Evolutionary conservation across 2,888 invertebrate genomes (phyloP).

Genomic region (Eristalis pertinax): DNA sequence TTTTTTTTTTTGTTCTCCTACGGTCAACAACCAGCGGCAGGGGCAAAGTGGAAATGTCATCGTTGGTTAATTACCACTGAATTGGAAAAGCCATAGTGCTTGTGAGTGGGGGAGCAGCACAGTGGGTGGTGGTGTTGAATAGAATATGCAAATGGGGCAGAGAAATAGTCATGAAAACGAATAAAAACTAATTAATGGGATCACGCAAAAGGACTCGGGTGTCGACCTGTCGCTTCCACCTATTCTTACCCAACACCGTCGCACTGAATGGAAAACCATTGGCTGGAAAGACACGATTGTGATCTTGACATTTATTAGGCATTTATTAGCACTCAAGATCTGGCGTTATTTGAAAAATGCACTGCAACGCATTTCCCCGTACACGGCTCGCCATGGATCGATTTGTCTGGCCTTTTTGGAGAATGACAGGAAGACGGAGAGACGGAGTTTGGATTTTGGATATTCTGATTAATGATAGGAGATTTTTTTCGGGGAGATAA

Average conservation of each 20-base stretch:
- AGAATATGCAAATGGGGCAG: conserved; percentile 60
- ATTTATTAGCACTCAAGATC: conserved; percentile 66
- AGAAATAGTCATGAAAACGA: conserved; percentile 26
- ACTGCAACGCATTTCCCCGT: conserved; percentile 33
- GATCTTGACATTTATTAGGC: conserved; percentile 72
- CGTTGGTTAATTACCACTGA: conserved; percentile 69
- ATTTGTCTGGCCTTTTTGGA: background rate
- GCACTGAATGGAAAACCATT: conserved; percentile 11
- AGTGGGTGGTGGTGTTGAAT: conserved; percentile 21
- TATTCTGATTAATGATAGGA: conserved; percentile 53
- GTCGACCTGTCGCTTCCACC: conserved; percentile 5
- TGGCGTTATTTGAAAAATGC: conserved; percentile 49
- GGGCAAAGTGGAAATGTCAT: conserved; percentile 66
- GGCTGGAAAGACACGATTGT: conserved; percentile 22
- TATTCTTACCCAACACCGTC: conserved; percentile 50
- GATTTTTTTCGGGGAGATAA: conserved; percentile 10
- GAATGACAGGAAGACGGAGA: background rate
- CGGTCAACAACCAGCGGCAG: background rate
- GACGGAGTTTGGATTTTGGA: conserved; percentile 29
- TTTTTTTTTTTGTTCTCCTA: background rate
- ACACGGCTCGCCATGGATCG: background rate
- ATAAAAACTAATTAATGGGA: conserved; percentile 18
- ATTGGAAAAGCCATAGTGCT: conserved; percentile 53
- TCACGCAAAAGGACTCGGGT: conserved; percentile 52
- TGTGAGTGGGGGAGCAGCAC: background rate